Base-by-base conservation (phyloP, 2,888 invertebrate genomes). In the Dorcus hopei region DNA sequence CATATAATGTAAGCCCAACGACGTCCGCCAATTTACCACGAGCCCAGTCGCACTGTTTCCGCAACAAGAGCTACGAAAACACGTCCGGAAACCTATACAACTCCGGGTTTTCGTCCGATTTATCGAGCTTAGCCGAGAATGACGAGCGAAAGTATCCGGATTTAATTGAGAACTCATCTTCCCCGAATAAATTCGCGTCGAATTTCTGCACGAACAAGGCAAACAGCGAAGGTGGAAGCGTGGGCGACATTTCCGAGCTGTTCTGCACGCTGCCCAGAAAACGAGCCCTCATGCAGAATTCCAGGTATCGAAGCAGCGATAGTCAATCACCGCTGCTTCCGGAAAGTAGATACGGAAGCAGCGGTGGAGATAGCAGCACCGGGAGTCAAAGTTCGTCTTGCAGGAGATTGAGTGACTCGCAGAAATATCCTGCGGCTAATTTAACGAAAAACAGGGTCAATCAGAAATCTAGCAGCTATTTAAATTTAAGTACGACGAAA, bases 291-390 rank as follows among this genome's bases (percentile, higher is more conserved):
- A 59, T 68, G 38, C 70, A 71, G 49, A 70, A 70, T 57, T 69
- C 79, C 41, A 67, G 74, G 43, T 78, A 78, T 58, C 70, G 70
- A 54, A 79, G 78, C 64, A 75, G 87, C 23, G 90, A 90, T 68
- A 90, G 90, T 69, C 88, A 90, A 68, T 88, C 89, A 55, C 90
- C 90, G 1, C 79, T 91, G 58, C 79, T 91, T 59, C 80, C 83
- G 9, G 87, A 86, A 68, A 89, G 88, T 73, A 82, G 88, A 69
- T 87, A 87, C 62, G 89, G 89, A 72, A 88, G 89, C 61, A 87
- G 87, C 19, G 87, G 86, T 1, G 87, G 87, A 70, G 26, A 33
- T 33, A 86, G 85, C 38, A 81, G 82, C 57, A 81, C 79, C 51
- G 75, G 79, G 59, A 81, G 81, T 64, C 77, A 79, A 64, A 68